Base-by-base conservation (phyloP, 2,888 invertebrate genomes). In the Mesopsocus fuscifrons region DNA sequence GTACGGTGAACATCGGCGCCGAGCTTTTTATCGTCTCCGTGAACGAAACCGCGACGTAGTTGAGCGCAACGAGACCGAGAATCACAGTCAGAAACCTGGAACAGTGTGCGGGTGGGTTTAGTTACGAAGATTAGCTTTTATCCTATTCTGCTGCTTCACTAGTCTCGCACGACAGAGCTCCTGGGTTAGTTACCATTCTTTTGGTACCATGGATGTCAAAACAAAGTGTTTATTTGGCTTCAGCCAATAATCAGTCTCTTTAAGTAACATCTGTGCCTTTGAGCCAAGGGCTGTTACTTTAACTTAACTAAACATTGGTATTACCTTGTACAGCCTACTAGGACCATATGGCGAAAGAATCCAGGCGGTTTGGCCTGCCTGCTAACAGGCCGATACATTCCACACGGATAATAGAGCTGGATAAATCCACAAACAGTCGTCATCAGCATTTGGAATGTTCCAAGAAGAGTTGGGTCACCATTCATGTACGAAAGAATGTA, bases 21-120 rank as follows among this genome's bases (percentile, higher is more conserved):
- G 80, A 79, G 59, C 79, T 79, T 59, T 82, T 82, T 38, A 82
- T 76, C 11, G 81, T 81, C 60, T 81, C 81, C 35, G 80, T 80
- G 58, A 82, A 82, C 58, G 79, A 80, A 44, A 81, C 79, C 46
- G 80, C 77, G 45, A 81, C 78, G 59, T 74, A 80, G 63, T 79
- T 77, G 44, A 82, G 63, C 6, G 81, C 77, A 42, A 80, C 68
- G 51, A 81, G 60, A 44, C 81, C 81, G 53, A 80, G 60, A 45
- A 80, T 70, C 42, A 82, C 77, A 4, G 80, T 80, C 40, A 71
- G 66, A 59, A 80, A 79, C 55, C 76, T 75, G 56, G 45, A 63
- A 61, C 42, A 47, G 47, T 49, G n/a, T n/a, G n/a, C n/a, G n/a
- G n/a, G n/a, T n/a, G n/a, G n/a, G n/a, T n/a, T n/a, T n/a, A n/a